Percentiles rank a stretch among this genome's conserved stretches.
Evolutionary conservation across 2,888 invertebrate genomes (phyloP).

Genomic region (Rhimphoctona megacephalus): DNA sequence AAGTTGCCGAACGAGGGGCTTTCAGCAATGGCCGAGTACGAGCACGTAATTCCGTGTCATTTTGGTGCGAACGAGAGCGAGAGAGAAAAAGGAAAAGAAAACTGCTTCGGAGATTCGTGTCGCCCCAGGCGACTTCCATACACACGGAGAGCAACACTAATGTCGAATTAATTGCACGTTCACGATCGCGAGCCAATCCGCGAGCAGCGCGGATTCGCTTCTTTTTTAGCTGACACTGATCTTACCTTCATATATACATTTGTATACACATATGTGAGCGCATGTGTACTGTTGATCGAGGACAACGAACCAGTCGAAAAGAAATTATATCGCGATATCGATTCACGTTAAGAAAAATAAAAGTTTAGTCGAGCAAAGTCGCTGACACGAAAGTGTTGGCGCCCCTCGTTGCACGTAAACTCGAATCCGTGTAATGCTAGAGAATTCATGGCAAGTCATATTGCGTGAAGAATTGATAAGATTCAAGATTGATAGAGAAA

Average conservation of each 20-base stretch:
- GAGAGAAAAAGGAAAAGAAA: conserved; percentile 10
- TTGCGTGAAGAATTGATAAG: conserved; percentile 69
- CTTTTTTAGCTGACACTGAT: conserved; percentile 65
- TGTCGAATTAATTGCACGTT: conserved; percentile 81
- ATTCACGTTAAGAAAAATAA: conserved; percentile 54
- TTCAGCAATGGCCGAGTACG: conserved; percentile 32
- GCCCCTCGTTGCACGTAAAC: conserved; percentile 36
- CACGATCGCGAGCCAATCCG: conserved; percentile 69
- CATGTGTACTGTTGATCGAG: conserved; percentile 26
- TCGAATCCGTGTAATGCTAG: conserved; percentile 41
- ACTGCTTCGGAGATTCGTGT: conserved; percentile 69
- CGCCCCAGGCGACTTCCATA: conserved; percentile 72
- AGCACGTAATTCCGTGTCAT: conserved; percentile 70
- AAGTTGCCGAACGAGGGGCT: conserved; percentile 42
- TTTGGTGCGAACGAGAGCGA: conserved; percentile 31
- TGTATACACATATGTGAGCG: neutral
- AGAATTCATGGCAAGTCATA: conserved; percentile 68
- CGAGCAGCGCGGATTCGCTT: conserved; percentile 68
- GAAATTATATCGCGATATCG: conserved; percentile 47
- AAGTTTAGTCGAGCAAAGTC: conserved; percentile 36
- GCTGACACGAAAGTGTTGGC: conserved; percentile 59
- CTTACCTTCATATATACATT: neutral
- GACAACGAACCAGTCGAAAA: conserved; percentile 39
- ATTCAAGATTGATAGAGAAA: conserved; percentile 67
- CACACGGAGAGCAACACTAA: conserved; percentile 74